Base-by-base conservation (phyloP, 2,888 invertebrate species). In the Metallyticus violacea region DNA sequence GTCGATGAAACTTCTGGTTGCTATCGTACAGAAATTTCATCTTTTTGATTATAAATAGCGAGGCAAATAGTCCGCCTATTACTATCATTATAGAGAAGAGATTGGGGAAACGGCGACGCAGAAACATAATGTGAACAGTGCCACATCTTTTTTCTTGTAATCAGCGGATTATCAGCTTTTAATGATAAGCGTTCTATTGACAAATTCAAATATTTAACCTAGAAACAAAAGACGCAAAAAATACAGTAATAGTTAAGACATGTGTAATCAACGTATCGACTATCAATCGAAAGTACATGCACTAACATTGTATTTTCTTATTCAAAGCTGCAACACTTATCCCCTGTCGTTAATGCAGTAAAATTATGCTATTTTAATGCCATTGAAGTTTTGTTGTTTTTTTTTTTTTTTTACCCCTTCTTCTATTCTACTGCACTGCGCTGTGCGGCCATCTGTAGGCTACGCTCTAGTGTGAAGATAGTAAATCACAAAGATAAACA, bases 21-120 rank as follows among this genome's bases (percentile, higher is more conserved):
- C 91, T 92, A 89, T 92, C 91, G 89, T 93, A 93, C 81, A 92
- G 91, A 85, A 92, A 91, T 89, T 92, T 93, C 5, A 93, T 89
- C 90, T 93, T 92, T 84, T 92, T 90, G 89, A 93, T 90, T 87
- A 93, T 90, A 30, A 92, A 90, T 81, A 92, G 89, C 83, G 91
- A 91, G 84, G 92, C 85, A 79, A 90, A 88, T 86, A 92, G 88
- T 78, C 91, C 90, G 79, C 90, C 90, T 28, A 91, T 87, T 62
- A 92, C 86, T 85, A 91, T 89, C 26, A 91, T 88, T 7, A 87
- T 6, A n/a, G 89, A 90, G 89, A 91, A 90, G 77, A 90, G 88
- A 88, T 89, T 91, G 88, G 91, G 91, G 77, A 91, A 88, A 88
- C 90, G 90, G 27, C 92, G 91, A 89, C 91, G 89, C 87, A 90